These are phyloP conservation scores for Drosophila eohydei DNA, from an alignment of 2,888 invertebrate species.

Conservation along the genomic window DNA sequence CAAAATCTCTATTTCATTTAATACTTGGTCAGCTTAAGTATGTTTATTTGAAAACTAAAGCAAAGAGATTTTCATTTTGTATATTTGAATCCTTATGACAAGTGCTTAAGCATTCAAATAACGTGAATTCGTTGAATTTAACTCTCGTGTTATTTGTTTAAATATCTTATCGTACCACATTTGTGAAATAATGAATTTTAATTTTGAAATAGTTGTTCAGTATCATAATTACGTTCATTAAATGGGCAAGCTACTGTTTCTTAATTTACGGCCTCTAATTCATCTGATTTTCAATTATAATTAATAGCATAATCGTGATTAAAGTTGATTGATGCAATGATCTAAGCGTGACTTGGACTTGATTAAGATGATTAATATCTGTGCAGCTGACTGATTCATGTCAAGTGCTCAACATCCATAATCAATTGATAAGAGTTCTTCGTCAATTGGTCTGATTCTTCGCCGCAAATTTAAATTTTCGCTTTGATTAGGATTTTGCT, in stretches of 20 bases:
- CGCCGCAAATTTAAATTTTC: constrained; percentile 37
- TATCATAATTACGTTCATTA: background rate
- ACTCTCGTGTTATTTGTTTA: background rate
- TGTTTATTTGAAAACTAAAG: background rate
- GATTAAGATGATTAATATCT: constrained; percentile 30
- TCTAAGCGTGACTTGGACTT: constrained; percentile 12
- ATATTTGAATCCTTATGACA: constrained; percentile 21
- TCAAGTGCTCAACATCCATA: constrained; percentile 8
- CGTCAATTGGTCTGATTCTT: constrained; percentile 25
- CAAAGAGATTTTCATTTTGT: background rate
- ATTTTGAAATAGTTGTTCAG: background rate
- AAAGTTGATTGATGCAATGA: constrained; percentile 17
- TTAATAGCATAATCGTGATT: background rate
- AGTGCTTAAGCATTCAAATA: constrained; percentile 24
- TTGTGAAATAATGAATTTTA: background rate
- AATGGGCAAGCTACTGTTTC: background rate
- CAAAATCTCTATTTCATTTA: constrained; percentile 3
- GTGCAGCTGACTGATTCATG: constrained; percentile 24
- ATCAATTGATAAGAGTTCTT: constrained; percentile 16
- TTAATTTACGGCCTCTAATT: background rate
- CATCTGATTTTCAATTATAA: background rate
- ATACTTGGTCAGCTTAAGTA: constrained; percentile 15
- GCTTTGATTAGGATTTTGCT: constrained; percentile 50
- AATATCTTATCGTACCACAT: background rate
- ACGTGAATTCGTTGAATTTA: background rate